These are phyloP conservation scores for Tetragonula carbonaria DNA, from an alignment of 2,888 invertebrate genomes.

Conservation along the genomic window DNA sequence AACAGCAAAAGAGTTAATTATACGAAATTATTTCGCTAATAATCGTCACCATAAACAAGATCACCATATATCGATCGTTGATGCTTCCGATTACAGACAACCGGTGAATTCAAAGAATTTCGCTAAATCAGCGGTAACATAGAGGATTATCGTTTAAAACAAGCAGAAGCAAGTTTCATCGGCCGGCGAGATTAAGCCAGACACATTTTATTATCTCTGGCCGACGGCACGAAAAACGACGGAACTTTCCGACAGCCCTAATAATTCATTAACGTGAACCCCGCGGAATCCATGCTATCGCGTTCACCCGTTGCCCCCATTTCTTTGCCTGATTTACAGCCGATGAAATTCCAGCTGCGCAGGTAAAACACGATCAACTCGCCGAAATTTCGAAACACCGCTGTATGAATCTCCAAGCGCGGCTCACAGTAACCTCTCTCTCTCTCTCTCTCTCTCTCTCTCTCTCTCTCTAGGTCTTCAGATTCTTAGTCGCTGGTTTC, in stretches of 20 bases:
- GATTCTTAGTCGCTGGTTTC: no score
- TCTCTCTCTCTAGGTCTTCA: no score
- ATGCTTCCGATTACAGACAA: background rate
- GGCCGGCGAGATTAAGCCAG: constrained; percentile 32
- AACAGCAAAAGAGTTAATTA: no score
- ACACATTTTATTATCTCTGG: constrained; percentile 39
- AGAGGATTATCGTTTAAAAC: constrained; percentile 23
- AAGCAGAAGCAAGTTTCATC: constrained; percentile 17
- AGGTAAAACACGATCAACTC: constrained; percentile 22
- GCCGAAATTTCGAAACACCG: constrained; percentile 34
- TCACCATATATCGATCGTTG: no score
- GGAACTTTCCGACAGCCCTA: constrained; percentile 44
- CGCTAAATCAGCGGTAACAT: constrained; percentile 3
- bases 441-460: background rate
- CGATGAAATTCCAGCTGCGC: constrained; percentile 29
- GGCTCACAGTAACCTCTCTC: constrained; percentile 19
- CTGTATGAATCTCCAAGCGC: constrained; percentile 33
- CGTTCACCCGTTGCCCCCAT: constrained; percentile 25
- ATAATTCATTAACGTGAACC: constrained; percentile 49
- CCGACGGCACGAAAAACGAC: constrained; percentile 39
- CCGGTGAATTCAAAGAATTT: background rate
- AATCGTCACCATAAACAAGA: no score
- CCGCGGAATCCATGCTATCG: constrained; percentile 32
- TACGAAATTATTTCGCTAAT: no score
- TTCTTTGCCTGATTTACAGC: constrained; percentile 49